Percentiles rank a stretch among this genome's conserved stretches.
phyloP scores from a whole-genome alignment of 1,140 invertebrate genomes.

The Drosophila ironensis region DNA sequence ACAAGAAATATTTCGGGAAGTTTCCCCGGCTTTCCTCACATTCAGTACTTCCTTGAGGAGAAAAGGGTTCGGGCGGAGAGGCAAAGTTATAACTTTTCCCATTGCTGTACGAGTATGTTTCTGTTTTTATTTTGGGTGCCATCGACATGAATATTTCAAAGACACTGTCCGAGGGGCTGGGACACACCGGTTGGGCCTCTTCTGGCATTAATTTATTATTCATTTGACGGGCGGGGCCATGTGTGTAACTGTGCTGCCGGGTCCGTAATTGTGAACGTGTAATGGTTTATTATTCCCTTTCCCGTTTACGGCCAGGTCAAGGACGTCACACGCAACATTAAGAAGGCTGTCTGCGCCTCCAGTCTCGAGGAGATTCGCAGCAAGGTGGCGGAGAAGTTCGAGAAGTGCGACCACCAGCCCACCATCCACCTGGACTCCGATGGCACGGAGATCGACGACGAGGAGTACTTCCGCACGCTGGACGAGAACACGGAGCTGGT shows the following conservation, averaged over 20 bases:
- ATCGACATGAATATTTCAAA: conserved; percentile 53
- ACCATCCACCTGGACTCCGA: conserved; percentile 91
- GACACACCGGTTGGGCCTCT: conserved; percentile 30
- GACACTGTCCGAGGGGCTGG: background rate
- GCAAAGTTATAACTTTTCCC: conserved; percentile 12
- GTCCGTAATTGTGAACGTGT: conserved; percentile 51
- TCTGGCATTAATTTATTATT: conserved; percentile 72
- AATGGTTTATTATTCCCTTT: conserved; percentile 51
- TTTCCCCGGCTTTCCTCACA: background rate
- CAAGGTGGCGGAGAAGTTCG: conserved; percentile 88
- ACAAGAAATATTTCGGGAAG: background rate
- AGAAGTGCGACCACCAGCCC: conserved; percentile 84
- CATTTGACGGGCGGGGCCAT: conserved; percentile 54
- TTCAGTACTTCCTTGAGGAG: background rate
- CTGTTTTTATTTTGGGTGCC: conserved; percentile 29
- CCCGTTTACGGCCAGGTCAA: conserved; percentile 63
- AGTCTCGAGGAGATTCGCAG: conserved; percentile 89
- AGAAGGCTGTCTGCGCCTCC: conserved; percentile 90
- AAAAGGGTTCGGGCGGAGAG: conserved; percentile 3
- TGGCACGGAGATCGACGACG: conserved; percentile 94
- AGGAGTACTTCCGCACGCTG: conserved; percentile 92
- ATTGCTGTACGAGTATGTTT: conserved; percentile 1
- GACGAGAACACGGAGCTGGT: conserved; percentile 92
- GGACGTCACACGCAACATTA: conserved; percentile 88
- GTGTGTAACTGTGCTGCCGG: conserved; percentile 36